Conservation (phyloP, 2,113 vertebrate genomes). For the Geococcyx californianus region DNA sequence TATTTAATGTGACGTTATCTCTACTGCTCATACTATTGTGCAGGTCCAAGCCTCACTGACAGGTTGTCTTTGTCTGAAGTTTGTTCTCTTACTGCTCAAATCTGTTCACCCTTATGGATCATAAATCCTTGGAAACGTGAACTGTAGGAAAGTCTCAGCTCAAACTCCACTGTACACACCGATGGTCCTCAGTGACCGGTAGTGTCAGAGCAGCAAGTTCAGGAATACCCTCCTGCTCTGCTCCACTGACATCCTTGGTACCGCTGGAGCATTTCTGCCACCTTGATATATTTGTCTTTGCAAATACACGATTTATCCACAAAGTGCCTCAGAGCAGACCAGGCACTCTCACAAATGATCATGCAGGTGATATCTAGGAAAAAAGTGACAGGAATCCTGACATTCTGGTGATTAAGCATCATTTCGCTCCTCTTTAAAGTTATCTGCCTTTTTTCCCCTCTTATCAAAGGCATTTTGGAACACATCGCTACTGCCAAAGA, state of each 20-base stretch:
- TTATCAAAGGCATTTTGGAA: not conserved
- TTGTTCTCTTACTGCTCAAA: not conserved
- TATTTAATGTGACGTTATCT: not conserved
- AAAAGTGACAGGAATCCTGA: not conserved
- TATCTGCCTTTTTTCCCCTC: not conserved
- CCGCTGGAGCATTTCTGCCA: not conserved
- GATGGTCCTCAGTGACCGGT: accelerated
- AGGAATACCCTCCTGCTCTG: not conserved
- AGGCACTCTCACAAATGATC: accelerated
- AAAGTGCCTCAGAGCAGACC: not conserved
- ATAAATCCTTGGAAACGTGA: not conserved
- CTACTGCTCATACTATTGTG: accelerated
- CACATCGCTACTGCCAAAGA: not conserved
- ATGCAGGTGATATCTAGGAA: not conserved
- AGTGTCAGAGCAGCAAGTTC: not conserved
- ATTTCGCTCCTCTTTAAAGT: not conserved
- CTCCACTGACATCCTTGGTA: not conserved
- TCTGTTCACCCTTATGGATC: not conserved
- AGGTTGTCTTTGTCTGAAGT: not conserved
- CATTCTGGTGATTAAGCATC: not conserved
- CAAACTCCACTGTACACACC: accelerated
- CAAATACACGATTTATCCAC: not conserved
- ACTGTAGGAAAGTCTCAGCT: not conserved
- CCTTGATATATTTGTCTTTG: not conserved
- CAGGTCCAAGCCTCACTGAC: not conserved